Evolutionary conservation across 2,888 invertebrate genomes (phyloP), one percentile per base, ranked within the genome.

Genomic region (Sphaerophoria rueppellii): DNA sequence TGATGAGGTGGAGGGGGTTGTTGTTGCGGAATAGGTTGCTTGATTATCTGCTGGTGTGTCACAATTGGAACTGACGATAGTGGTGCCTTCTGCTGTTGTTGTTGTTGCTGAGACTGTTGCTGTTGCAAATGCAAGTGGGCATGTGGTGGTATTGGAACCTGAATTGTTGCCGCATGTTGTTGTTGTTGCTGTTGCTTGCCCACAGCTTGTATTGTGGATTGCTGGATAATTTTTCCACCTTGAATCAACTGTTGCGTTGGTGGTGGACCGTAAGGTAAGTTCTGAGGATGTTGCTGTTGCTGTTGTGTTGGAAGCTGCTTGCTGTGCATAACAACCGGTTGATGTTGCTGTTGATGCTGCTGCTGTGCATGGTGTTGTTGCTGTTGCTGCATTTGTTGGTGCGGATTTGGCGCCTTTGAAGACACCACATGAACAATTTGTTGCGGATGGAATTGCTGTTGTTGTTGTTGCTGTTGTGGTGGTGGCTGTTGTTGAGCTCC

Each of bases 381-480:
- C 14, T 82, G 72, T 14, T 52, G 61, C 34, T 74, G 83, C 34
- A 73, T 69, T 58, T 75, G 82, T 6, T 63, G 82, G 11, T 75
- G 82, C 4, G 83, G 50, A 16, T 48, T 14, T 65, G 50, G 72
- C 7, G 90, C 88, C 82, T 91, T 90, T 0, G 91, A 88, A 67
- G 89, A 90, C 0, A 90, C 90, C 35, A 91, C 90, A 71, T 91
- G 91, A 71, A 91, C 74, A 6, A 91, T 88, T 61, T 82, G 88
- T 46, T 73, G 72, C 0, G 72, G 14, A 46, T 76, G 69, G 37
- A 79, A 32, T 37, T 75, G 82, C 46, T 73, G 77, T 12, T 78
- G 74, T 0, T 61, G 58, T 1, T 50, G 16, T 11, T 87, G 88
- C 34, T 60, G 88, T 57, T 63, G 88, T 11, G 69, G 24, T 24